phyloP scores from a whole-genome alignment of 2,888 invertebrate genomes.

The Eupeodes luniger region DNA sequence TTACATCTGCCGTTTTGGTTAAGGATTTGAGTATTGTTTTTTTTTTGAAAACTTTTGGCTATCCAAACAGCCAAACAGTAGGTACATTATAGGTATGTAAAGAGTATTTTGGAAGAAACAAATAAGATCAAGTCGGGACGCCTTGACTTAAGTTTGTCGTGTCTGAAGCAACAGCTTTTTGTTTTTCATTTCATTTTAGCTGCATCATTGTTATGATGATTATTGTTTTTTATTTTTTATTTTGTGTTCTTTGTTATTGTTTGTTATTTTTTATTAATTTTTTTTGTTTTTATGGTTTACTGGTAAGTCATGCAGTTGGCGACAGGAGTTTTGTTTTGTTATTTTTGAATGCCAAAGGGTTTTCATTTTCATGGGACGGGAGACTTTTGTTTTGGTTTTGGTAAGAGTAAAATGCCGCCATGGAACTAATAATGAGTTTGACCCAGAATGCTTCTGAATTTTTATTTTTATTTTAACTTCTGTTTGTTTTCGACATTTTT shows the following conservation, averaged over 20 bases:
- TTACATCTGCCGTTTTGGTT: constrained; percentile 70
- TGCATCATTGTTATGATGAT: constrained; percentile 63
- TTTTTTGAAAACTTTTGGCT: constrained; percentile 8
- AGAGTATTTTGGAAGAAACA: constrained; percentile 4
- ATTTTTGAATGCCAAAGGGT: constrained; percentile 28
- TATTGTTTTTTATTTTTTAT: constrained; percentile 38
- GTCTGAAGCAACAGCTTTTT: constrained; percentile 59
- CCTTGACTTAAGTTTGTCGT: constrained; percentile 35
- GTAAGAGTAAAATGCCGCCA: constrained; percentile 19
- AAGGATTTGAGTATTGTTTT: not conserved
- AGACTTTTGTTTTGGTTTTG: constrained; percentile 49
- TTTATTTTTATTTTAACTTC: too few species aligned
- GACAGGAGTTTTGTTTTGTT: constrained; percentile 20
- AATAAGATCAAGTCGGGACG: constrained; percentile 27
- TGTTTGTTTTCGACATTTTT: too few species aligned
- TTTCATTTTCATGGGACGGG: constrained; percentile 40
- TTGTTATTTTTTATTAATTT: constrained; percentile 26
- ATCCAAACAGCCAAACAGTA: not conserved
- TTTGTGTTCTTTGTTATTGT: constrained; percentile 43
- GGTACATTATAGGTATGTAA: too few species aligned
- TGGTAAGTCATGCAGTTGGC: constrained; percentile 54
- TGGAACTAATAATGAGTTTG: constrained; percentile 49
- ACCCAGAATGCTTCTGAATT: constrained; percentile 41
- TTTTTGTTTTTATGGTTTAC: constrained; percentile 36
- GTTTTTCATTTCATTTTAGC: constrained; percentile 27